A percentile compares a stretch with the other conserved stretches of the same genome.
These are phyloP conservation scores for Temnopleurus reevesii DNA, from an alignment of 53 echinoderm and acorn worm species.

Conservation along the genomic window DNA sequence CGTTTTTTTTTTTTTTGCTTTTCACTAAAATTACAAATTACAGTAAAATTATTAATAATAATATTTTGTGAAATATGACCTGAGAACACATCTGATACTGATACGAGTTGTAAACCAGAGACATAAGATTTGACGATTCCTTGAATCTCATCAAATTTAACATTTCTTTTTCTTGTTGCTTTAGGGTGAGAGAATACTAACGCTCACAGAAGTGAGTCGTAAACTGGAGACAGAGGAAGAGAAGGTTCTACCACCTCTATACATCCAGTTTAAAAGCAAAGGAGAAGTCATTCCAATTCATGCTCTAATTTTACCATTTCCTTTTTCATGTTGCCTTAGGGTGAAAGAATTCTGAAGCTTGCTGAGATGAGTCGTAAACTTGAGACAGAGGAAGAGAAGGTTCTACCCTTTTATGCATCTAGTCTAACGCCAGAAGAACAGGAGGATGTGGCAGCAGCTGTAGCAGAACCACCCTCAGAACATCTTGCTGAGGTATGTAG, in stretches of 20 bases:
- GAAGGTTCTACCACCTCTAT: constrained; percentile 94
- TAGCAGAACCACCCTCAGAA: constrained; percentile 93
- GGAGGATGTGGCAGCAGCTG: constrained; percentile 95
- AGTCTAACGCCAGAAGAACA: constrained; percentile 87
- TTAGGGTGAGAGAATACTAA: constrained; percentile 92
- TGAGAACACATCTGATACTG: no score
- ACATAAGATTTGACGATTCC: no score
- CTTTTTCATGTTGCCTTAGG: no score
- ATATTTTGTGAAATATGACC: neutral
- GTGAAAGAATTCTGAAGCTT: constrained; percentile 94
- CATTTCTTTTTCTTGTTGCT: neutral
- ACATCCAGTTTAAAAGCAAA: constrained; percentile 82
- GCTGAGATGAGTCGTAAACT: constrained; percentile 87
- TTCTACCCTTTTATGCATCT: constrained; percentile 95
- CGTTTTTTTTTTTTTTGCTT: no score
- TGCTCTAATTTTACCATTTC: no score
- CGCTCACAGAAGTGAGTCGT: constrained; percentile 79
- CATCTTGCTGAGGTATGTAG: constrained; percentile 86
- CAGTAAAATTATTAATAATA: neutral
- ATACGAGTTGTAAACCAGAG: no score
- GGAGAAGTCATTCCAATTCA: no score
- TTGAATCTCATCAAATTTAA: no score
- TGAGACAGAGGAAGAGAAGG: constrained; percentile 98
- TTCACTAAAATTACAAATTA: neutral
- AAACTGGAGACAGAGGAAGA: constrained; percentile 92